Percentiles rank a stretch among this genome's conserved stretches.
Conservation (phyloP, 2,797 vertebrate genomes). For the Ammospiza maritima region DNA sequence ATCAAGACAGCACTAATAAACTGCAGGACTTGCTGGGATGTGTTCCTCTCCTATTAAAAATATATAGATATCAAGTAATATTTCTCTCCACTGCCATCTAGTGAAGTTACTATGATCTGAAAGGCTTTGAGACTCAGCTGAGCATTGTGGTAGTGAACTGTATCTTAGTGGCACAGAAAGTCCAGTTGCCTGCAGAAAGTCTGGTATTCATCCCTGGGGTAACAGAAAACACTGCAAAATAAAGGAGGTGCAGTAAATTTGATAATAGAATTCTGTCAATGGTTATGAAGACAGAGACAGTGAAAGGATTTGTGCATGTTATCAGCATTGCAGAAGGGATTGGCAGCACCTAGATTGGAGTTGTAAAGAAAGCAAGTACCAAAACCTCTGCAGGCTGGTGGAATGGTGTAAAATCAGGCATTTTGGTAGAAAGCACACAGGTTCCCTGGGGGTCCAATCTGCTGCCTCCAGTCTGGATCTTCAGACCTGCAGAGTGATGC, state of each 20-base stretch:
- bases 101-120: background rate
- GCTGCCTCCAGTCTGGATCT: background rate
- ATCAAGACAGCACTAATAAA: background rate
- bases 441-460: background rate
- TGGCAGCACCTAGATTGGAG: background rate
- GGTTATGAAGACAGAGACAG: background rate
- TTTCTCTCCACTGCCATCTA: constrained; percentile 62
- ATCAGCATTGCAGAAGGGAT: background rate
- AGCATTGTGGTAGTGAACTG: background rate
- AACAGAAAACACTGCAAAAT: background rate
- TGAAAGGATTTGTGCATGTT: background rate
- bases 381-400: background rate
- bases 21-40: background rate
- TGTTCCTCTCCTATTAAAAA: background rate
- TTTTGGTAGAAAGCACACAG: background rate
- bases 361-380: background rate
- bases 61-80: background rate
- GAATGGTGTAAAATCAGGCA: background rate
- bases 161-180: background rate
- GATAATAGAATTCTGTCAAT: background rate
- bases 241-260: background rate
- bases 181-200: background rate
- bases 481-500: background rate
- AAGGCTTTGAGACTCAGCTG: background rate
- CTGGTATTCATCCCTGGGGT: background rate